Conservation (phyloP, 2,113 vertebrate species). For the Craseonycteris thonglongyai region DNA sequence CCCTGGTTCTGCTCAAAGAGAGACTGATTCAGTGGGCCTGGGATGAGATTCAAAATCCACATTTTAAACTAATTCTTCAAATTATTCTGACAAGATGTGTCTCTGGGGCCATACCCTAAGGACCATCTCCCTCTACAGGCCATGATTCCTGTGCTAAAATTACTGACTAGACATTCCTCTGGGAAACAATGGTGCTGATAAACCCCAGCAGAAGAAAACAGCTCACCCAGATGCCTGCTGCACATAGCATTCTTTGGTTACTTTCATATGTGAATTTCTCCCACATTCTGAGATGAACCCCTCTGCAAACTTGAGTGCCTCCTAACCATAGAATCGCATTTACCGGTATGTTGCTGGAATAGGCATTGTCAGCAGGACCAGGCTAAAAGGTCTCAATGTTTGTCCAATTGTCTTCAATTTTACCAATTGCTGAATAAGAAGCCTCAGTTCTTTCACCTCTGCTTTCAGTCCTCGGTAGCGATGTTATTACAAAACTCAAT, state of each 20-base stretch:
- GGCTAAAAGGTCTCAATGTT: neutral
- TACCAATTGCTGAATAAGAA: neutral
- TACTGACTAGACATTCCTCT: neutral
- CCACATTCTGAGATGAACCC: neutral
- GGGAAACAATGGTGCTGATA: neutral
- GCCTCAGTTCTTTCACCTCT: neutral
- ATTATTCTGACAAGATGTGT: neutral
- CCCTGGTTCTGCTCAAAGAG: neutral
- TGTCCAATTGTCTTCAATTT: neutral
- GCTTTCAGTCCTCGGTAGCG: neutral
- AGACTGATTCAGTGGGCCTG: neutral
- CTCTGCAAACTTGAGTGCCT: neutral
- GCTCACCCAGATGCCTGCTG: neutral
- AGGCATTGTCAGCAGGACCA: neutral
- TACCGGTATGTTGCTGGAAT: neutral
- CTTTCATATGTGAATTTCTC: neutral
- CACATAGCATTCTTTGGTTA: neutral
- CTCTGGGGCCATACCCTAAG: neutral
- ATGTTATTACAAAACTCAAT: slow-evolving; percentile 11
- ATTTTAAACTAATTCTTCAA: neutral
- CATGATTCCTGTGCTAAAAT: neutral
- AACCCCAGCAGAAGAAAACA: neutral
- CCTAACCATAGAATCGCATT: neutral
- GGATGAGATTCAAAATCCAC: neutral
- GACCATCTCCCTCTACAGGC: neutral